phyloP scores from a whole-genome alignment of 2,113 vertebrate genomes.

The Corvus hawaiiensis region DNA sequence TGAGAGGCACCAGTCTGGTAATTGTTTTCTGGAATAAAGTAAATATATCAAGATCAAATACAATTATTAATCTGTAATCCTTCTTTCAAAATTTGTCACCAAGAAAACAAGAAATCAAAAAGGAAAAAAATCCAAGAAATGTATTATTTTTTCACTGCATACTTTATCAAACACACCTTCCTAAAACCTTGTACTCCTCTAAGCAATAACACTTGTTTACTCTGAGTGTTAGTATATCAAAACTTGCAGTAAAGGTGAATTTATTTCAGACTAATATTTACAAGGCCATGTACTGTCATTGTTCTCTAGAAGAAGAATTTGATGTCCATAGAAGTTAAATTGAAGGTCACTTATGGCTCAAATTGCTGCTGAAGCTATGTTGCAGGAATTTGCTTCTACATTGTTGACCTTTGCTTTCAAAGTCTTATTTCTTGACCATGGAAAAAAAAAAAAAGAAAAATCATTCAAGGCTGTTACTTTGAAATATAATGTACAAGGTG shows the following conservation, averaged over 20 bases:
- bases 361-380: not conserved
- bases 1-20: not conserved
- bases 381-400: not conserved
- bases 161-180: not conserved
- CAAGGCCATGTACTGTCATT: not conserved
- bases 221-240: not conserved
- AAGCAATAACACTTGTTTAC: not conserved
- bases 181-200: not conserved
- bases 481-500: not conserved
- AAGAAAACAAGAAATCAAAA: not conserved
- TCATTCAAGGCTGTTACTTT: not conserved
- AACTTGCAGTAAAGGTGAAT: not conserved
- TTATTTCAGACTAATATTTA: not conserved
- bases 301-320: not conserved
- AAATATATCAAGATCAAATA: not conserved
- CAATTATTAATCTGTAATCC: not conserved
- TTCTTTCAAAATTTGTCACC: not conserved
- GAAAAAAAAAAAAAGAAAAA: not conserved
- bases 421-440: not conserved
- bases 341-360: not conserved
- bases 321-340: not conserved
- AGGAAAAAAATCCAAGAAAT: not conserved
- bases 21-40: not conserved
- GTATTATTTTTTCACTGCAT: not conserved
- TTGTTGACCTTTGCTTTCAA: not conserved